Conservation (phyloP, 2,797 vertebrate genomes). For the Myotis findleyi region DNA sequence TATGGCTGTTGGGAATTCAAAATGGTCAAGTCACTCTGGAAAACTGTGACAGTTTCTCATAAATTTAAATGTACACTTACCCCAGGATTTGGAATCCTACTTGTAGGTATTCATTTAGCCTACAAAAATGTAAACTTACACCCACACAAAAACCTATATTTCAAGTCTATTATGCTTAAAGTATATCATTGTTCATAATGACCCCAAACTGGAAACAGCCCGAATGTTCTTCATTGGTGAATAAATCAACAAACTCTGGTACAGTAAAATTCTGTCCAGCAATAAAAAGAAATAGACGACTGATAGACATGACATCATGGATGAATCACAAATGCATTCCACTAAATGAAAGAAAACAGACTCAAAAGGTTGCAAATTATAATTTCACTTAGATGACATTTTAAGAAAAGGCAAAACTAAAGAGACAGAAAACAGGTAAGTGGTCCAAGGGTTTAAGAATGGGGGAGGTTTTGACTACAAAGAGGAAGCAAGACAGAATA, state of each 20-base stretch:
- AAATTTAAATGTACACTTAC: neutral
- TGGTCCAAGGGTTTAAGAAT: neutral
- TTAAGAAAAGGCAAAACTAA: neutral
- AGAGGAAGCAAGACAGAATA: neutral
- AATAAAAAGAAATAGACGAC: neutral
- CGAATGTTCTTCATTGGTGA: neutral
- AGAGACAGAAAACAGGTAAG: neutral
- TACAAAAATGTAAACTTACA: neutral
- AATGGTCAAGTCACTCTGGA: neutral
- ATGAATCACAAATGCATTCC: neutral
- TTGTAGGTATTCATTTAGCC: neutral
- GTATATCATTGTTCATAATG: neutral
- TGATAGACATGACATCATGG: neutral
- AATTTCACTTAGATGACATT: neutral
- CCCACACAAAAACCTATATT: neutral
- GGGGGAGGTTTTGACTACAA: neutral
- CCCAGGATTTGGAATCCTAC: neutral
- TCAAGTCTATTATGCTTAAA: neutral
- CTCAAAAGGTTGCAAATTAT: neutral
- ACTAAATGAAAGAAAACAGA: neutral
- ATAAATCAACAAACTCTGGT: neutral
- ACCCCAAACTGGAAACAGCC: neutral
- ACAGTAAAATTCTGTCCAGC: neutral
- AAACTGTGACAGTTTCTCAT: neutral
- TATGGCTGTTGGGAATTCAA: neutral